Evolutionary conservation across 2,888 invertebrate genomes (phyloP).

Genomic region (Omphaloscelis lunosa): DNA sequence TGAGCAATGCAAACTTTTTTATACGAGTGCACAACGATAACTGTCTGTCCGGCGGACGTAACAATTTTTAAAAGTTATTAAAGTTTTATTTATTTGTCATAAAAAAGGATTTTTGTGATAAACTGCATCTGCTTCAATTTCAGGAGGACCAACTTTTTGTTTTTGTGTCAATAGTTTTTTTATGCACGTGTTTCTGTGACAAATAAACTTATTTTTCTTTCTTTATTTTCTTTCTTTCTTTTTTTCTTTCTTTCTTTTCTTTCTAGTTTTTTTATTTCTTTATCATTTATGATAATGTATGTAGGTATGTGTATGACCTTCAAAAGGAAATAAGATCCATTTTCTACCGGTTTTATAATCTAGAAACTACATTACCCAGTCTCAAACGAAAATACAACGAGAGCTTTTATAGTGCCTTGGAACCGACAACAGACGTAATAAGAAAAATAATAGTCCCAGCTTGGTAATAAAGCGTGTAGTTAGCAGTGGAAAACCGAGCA

Average conservation of each 20-base stretch:
- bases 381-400: constrained; percentile 24
- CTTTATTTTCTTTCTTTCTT: too few relatives aligned
- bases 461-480: constrained; percentile 37
- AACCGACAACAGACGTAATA: constrained; percentile 35
- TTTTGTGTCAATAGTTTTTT: neutral
- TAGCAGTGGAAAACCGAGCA: constrained; percentile 28
- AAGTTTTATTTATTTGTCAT: neutral
- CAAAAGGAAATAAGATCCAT: neutral
- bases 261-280: too few relatives aligned
- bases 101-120: neutral
- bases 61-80: neutral
- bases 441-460: constrained; percentile 35
- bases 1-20: constrained; percentile 12
- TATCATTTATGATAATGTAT: neutral
- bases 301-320: neutral
- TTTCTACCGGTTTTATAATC: constrained; percentile 6
- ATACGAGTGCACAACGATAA: neutral
- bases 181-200: too few relatives aligned
- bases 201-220: too few relatives aligned
- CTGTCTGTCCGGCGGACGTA: neutral
- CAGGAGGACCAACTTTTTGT: neutral
- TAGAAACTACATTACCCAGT: neutral
- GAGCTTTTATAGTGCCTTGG: constrained; percentile 18
- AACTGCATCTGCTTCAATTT: neutral
- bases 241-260: too few relatives aligned